Conservation (phyloP, 2,888 invertebrate genomes). For the Idaea straminata region DNA sequence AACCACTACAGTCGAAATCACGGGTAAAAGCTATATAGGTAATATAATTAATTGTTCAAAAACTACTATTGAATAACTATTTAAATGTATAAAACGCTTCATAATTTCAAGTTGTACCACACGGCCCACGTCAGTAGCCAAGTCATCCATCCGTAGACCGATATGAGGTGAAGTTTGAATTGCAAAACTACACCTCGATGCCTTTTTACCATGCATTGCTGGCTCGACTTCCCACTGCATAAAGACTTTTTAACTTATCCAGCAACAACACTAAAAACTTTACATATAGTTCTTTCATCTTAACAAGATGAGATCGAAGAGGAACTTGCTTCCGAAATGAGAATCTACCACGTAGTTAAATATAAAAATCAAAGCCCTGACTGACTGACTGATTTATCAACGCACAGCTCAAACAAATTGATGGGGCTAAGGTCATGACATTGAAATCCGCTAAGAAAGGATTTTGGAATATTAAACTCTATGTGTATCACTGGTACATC, state of each 20-base stretch:
- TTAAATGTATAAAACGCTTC: neutral
- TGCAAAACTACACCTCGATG: conserved; percentile 61
- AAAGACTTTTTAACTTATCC: neutral
- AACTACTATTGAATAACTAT: neutral
- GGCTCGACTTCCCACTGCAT: neutral
- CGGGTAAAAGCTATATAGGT: no score
- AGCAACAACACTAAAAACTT: neutral
- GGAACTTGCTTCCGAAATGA: no score
- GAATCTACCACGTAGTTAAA: no score
- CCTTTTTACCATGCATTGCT: neutral
- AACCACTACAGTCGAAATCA: no score
- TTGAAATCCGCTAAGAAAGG: no score
- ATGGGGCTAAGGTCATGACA: no score
- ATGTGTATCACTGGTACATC: no score
- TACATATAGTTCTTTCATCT: neutral
- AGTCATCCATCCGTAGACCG: conserved; percentile 67
- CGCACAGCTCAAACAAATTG: no score
- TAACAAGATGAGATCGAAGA: neutral
- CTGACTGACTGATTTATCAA: no score
- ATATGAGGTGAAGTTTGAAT: conserved; percentile 72
- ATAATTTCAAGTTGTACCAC: conserved; percentile 15
- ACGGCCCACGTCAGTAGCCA: conserved; percentile 30
- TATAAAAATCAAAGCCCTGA: no score
- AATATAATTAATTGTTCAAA: neutral
- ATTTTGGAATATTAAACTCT: no score